Evolutionary conservation across 2,797 vertebrate species (phyloP).

Genomic region (Antrozous pallidus): DNA sequence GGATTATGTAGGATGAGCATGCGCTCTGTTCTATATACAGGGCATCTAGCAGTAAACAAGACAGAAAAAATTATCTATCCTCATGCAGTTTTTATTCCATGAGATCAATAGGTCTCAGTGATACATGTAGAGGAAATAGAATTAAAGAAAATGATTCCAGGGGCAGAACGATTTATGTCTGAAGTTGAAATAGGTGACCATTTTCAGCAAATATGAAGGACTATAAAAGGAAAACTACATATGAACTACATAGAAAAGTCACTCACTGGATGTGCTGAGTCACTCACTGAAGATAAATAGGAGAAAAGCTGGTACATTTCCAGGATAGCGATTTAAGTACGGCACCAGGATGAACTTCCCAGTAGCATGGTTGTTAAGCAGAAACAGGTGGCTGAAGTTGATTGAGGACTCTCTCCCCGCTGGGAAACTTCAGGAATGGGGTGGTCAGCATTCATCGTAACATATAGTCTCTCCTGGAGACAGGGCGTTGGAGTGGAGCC

Average conservation of each 20-base stretch:
- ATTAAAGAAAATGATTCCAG: neutral
- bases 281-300: neutral
- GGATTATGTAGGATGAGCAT: neutral
- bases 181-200: neutral
- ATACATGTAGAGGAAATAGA: neutral
- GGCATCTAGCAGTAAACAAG: neutral
- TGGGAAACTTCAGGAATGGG: neutral
- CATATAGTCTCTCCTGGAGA: neutral
- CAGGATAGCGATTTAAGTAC: neutral
- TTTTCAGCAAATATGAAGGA: neutral
- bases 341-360: neutral
- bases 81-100: neutral
- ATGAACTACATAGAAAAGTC: neutral
- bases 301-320: neutral
- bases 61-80: neutral
- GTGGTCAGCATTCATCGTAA: neutral
- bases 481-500: neutral
- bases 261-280: neutral
- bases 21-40: neutral
- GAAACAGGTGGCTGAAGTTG: neutral
- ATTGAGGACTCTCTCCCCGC: neutral
- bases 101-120: neutral
- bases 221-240: neutral
- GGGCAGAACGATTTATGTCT: neutral
- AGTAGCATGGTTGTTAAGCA: neutral